Base-by-base conservation (phyloP, 1,140 invertebrate genomes). In the Aphidius gifuensis region DNA sequence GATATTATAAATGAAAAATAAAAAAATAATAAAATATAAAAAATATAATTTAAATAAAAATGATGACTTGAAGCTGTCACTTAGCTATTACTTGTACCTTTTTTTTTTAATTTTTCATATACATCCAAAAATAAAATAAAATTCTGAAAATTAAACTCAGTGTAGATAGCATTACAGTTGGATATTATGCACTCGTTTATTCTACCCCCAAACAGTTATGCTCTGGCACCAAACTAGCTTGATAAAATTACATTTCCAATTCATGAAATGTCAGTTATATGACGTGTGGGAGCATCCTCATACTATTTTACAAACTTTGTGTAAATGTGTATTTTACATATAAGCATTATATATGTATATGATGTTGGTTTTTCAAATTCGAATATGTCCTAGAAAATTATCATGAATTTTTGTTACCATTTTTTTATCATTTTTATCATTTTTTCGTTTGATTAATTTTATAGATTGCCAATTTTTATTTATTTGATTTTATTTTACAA, bases 211-310 rank as follows among this genome's bases (percentile, higher is more conserved):
- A 78, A 76, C 74, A 73, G 73, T 78, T 78, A 78, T 71, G 71
- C 66, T 66, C 65, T 71, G 74, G 73, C 70, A 71, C 69, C 69
- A 72, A 70, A 66, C 63, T 62, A 50, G 57, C 39, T 64, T 59
- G 71, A 74, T 76, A 71, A 78, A 78, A 79, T 79, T 79, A 79
- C 77, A 79, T 79, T 79, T 79, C 75, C 77, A 78, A 79, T 79
- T 79, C 77, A 79, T 78, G 76, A 79, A 79, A 79, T 63, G 75
- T 78, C 77, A 78, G 75, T 73, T 73, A 71, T 70, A 74, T 71
- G 73, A 72, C 67, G 48, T 47, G 64, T 61, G 62, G 68, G 66
- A 60, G 65, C 62, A 58, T 68, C 67, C n/a, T 32, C 51, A 39
- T 53, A 9, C 66, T 64, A 69, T 64, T 9, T 32, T 32, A 32